Evolutionary conservation across 2,113 vertebrate genomes (phyloP).

Genomic region (Perca fluviatilis): DNA sequence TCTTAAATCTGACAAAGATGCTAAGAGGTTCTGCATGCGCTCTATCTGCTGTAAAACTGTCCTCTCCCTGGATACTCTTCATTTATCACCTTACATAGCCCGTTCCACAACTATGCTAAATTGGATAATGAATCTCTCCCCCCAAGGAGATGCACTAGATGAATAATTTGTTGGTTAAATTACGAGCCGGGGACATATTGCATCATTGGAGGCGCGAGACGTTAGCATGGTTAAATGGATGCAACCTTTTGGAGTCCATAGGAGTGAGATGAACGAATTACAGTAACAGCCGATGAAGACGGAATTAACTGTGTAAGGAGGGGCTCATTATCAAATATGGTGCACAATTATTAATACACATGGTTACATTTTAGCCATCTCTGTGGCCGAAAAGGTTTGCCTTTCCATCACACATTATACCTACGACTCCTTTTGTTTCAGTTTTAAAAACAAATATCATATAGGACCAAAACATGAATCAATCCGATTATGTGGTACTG

Average conservation of each 20-base stretch:
- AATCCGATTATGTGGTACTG: neutral
- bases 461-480: slow-evolving; percentile 1
- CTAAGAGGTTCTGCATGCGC: slow-evolving; percentile 25
- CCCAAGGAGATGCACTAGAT: slow-evolving; percentile 63
- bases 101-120: slow-evolving; percentile 61
- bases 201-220: slow-evolving; percentile 55
- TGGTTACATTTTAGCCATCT: neutral
- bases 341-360: neutral
- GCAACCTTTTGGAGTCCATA: slow-evolving; percentile 54
- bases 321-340: slow-evolving; percentile 37
- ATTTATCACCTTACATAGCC: slow-evolving; percentile 68
- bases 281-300: slow-evolving; percentile 23
- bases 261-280: slow-evolving; percentile 46
- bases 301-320: slow-evolving; percentile 43
- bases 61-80: slow-evolving; percentile 52
- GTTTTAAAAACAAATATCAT: neutral
- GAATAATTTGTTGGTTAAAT: slow-evolving; percentile 76
- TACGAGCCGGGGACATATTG: slow-evolving; percentile 56
- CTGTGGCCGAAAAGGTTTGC: neutral
- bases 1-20: slow-evolving; percentile 52
- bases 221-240: slow-evolving; percentile 48
- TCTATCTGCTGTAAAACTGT: slow-evolving; percentile 66
- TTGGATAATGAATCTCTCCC: slow-evolving; percentile 74
- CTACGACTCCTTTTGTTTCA: neutral
- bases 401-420: neutral